phyloP scores from a whole-genome alignment of 1,140 invertebrate genomes.

The Diachasma alloeum region DNA sequence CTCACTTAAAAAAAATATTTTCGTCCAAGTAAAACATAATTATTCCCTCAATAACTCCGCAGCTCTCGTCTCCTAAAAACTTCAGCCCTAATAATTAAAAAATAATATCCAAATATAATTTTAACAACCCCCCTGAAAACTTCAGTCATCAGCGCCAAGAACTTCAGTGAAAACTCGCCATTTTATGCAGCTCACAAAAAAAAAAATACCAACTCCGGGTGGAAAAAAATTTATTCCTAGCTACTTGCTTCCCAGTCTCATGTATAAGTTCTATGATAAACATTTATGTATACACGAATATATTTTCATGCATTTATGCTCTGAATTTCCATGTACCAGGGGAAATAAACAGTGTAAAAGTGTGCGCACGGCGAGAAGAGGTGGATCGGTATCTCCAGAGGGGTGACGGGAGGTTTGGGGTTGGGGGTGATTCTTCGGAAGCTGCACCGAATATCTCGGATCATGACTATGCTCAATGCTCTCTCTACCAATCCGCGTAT shows the following conservation, averaged over 20 bases:
- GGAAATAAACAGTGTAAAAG: conserved; percentile 5
- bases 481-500: not conserved
- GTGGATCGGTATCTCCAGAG: not conserved
- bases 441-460: not conserved
- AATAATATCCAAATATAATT: no score
- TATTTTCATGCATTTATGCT: not conserved
- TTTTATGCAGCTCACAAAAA: not conserved
- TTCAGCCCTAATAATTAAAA: no score
- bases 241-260: not conserved
- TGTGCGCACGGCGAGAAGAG: not conserved
- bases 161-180: no score
- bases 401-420: not conserved
- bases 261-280: not conserved
- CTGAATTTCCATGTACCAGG: not conserved
- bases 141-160: no score
- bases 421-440: not conserved
- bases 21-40: no score
- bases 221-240: not conserved
- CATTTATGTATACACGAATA: conserved; percentile 3
- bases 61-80: no score
- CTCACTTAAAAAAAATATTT: no score
- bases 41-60: no score
- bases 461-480: not conserved
- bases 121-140: no score
- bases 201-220: not conserved